A percentile compares a stretch with the other conserved stretches of the same genome.
Evolutionary conservation across 2,113 vertebrate genomes (phyloP).

Genomic region (Isurus oxyrinchus): DNA sequence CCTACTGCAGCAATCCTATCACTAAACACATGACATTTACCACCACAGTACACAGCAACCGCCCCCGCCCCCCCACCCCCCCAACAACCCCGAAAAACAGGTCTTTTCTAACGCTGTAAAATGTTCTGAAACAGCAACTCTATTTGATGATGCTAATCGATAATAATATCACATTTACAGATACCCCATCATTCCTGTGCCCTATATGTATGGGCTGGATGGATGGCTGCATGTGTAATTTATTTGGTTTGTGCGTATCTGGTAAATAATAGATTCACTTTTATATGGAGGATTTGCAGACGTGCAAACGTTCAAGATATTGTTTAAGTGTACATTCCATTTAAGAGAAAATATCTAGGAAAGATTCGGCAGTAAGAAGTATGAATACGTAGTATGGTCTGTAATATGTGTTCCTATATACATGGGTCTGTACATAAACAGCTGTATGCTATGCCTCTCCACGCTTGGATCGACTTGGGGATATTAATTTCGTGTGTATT

Average conservation of each 20-base stretch:
- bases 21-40: not conserved
- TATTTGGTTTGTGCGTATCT: not conserved
- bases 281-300: not conserved
- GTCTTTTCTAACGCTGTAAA: no score
- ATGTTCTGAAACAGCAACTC: not conserved
- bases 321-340: not conserved
- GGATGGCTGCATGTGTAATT: not conserved
- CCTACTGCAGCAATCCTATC: not conserved
- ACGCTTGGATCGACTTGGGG: no score
- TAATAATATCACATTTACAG: not conserved
- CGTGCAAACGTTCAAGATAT: not conserved
- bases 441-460: no score
- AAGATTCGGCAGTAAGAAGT: not conserved
- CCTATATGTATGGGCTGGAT: not conserved
- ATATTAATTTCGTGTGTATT: not conserved
- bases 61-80: not conserved
- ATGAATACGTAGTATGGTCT: no score
- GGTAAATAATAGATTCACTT: not conserved
- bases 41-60: not conserved
- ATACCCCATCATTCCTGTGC: not conserved
- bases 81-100: not conserved
- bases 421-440: not conserved
- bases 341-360: not conserved
- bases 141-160: not conserved
- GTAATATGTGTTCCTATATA: no score